Evolutionary conservation across 2,113 vertebrate genomes (phyloP).

Genomic region (Scatophagus argus): DNA sequence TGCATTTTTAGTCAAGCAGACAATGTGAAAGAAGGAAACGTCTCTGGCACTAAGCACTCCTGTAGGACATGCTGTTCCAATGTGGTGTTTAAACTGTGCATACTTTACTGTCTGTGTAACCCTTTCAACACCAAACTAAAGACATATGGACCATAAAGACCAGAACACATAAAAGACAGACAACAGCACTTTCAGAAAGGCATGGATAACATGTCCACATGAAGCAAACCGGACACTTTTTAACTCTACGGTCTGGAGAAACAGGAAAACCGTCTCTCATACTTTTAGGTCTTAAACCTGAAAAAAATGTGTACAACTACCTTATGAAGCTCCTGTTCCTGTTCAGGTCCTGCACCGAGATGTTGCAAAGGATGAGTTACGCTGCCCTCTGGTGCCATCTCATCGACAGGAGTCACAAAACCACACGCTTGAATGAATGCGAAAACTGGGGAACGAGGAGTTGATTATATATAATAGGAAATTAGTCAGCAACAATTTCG

Average conservation of each 20-base stretch:
- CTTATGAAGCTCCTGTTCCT: constrained; percentile 6
- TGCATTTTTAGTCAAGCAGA: background rate
- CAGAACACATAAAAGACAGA: background rate
- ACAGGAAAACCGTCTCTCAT: background rate
- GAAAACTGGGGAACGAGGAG: too few relatives aligned
- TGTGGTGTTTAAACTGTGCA: constrained; percentile 4
- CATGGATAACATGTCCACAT: background rate
- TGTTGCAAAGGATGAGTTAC: background rate
- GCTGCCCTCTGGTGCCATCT: constrained; percentile 49
- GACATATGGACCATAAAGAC: too few relatives aligned
- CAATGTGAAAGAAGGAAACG: background rate
- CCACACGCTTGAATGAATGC: background rate
- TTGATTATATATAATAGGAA: background rate
- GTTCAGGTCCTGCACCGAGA: background rate
- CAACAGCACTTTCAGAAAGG: background rate
- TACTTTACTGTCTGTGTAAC: background rate
- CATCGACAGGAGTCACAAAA: background rate
- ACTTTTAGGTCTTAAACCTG: background rate
- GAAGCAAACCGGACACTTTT: background rate
- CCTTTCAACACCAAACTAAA: background rate
- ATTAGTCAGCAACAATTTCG: background rate
- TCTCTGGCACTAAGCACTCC: background rate
- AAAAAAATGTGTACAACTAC: too few relatives aligned
- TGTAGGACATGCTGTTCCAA: rapidly evolving
- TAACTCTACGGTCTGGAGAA: background rate